Conservation (phyloP, 1,140 invertebrate species). For the Brachionus asplanchnoidis region DNA sequence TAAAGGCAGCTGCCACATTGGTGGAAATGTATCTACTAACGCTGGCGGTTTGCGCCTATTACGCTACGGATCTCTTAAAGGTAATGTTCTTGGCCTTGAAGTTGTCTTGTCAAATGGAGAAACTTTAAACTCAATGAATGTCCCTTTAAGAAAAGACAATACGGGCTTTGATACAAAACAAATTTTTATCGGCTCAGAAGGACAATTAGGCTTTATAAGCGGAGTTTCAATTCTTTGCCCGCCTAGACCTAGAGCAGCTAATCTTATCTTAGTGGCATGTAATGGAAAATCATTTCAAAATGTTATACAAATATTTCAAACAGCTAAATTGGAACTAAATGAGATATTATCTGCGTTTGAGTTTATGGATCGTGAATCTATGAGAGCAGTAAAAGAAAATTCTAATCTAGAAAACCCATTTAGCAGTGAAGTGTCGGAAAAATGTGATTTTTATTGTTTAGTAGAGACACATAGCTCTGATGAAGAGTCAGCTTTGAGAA, state of each 20-base stretch:
- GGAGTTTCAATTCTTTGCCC: slow-evolving; percentile 85
- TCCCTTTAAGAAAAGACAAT: slow-evolving; percentile 83
- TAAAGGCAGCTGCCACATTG: slow-evolving; percentile 92
- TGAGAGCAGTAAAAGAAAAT: slow-evolving; percentile 63
- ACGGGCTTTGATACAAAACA: slow-evolving; percentile 94
- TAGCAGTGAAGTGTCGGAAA: background rate
- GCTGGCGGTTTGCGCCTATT: slow-evolving; percentile 87
- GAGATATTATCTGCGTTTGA: slow-evolving; percentile 91
- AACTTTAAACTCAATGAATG: slow-evolving; percentile 75
- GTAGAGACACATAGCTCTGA: slow-evolving; percentile 84
- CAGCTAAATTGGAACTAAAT: slow-evolving; percentile 69
- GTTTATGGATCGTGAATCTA: slow-evolving; percentile 72
- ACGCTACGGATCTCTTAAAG: slow-evolving; percentile 89
- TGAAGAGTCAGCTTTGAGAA: slow-evolving; percentile 75
- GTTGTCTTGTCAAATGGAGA: slow-evolving; percentile 77
- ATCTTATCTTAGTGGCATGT: slow-evolving; percentile 79
- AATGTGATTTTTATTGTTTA: slow-evolving; percentile 78
- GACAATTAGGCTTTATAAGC: slow-evolving; percentile 87
- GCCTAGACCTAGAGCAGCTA: slow-evolving; percentile 69
- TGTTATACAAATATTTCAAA: slow-evolving; percentile 69
- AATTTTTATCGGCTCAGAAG: slow-evolving; percentile 93
- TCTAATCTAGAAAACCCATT: slow-evolving; percentile 64
- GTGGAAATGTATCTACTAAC: slow-evolving; percentile 92
- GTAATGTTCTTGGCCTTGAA: slow-evolving; percentile 83
- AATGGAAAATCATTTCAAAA: slow-evolving; percentile 63